phyloP scores from a whole-genome alignment of 2,888 invertebrate genomes.

The Sinelater perroti region DNA sequence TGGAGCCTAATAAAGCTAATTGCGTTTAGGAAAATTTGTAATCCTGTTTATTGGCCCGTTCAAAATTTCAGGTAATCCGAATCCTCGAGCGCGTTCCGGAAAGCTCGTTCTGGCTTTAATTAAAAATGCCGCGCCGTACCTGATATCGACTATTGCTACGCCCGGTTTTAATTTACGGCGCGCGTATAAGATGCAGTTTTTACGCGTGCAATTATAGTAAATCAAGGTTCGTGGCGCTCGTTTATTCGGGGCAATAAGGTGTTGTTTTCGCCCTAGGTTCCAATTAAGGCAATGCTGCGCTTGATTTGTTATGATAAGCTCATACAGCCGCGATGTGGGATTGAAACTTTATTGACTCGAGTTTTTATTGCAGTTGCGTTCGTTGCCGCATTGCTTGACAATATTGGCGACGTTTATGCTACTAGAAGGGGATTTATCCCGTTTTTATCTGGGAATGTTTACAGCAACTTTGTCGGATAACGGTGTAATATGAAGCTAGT shows the following conservation, averaged over 20 bases:
- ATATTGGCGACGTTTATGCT: slow-evolving; percentile 21
- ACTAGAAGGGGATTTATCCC: slow-evolving; percentile 9
- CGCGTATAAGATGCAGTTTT: slow-evolving; percentile 15
- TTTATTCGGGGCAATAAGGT: slow-evolving; percentile 17
- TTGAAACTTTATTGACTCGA: slow-evolving; percentile 32
- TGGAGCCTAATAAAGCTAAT: slow-evolving; percentile 32
- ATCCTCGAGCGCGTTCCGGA: slow-evolving; percentile 4
- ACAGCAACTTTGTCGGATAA: slow-evolving; percentile 4
- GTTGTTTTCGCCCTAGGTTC: slow-evolving; percentile 18
- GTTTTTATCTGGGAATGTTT: slow-evolving; percentile 14
- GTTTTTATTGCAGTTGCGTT: slow-evolving; percentile 35
- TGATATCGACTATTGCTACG: slow-evolving; percentile 5
- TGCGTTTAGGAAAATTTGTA: slow-evolving; percentile 39
- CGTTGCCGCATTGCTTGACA: slow-evolving; percentile 38
- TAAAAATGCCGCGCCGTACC: not conserved
- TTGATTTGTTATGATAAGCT: slow-evolving; percentile 23
- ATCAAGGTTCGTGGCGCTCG: slow-evolving; percentile 3
- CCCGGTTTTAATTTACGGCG: slow-evolving; percentile 1
- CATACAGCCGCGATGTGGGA: slow-evolving; percentile 22
- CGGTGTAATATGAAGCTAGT: slow-evolving; percentile 1
- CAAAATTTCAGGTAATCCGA: slow-evolving; percentile 3
- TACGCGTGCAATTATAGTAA: slow-evolving; percentile 13
- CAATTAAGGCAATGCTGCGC: slow-evolving; percentile 11
- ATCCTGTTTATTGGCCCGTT: slow-evolving; percentile 6
- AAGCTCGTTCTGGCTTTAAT: slow-evolving; percentile 2